Base-by-base conservation (phyloP, 2,888 invertebrate species). In the Phorcus lineatus region DNA sequence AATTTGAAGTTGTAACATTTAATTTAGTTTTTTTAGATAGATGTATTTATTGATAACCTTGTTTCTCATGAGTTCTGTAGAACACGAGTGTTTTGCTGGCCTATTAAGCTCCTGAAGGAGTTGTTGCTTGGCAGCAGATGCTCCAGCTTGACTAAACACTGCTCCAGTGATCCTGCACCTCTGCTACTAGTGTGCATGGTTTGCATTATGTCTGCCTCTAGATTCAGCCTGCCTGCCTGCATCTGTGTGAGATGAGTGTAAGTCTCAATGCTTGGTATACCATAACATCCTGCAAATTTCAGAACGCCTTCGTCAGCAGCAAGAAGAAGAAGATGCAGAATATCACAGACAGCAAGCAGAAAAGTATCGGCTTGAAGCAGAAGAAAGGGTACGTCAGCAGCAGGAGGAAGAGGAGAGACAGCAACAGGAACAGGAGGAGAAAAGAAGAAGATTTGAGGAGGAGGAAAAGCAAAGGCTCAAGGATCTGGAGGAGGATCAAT, bases 201-300 rank as follows among this genome's bases (percentile, higher is more conserved):
- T 70, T 70, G 70, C 40, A 22, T n/a, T 70, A 24, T 70, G 70
- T 70, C 70, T 62, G 62, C 62, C 62, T 62, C 62, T 62, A 62
- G 62, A 62, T 62, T n/a, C 62, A 62, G 70, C 40, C 70, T 70
- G 40, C 70, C 70, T 47, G 47, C 47, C 47, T 13, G 47, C 47
- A 47, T 47, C 57, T 22, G 57, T 40, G 31, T 70, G 36, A 70
- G 70, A 70, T 70, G 70, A 36, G 19, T 36, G 70, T 70, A 70
- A 70, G 70, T 70, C 70, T 62, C 62, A 28, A 67, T 70, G 70
- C 70, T 70, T 70, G 70, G 70, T 70, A 70, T 70, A 70, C 70
- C 31, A 70, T 70, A 70, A 70, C 70, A 70, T 75, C 75, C 75
- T 75, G 75, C 75, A 75, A 75, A 75, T 75, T 75, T 75, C 53